These are phyloP conservation scores for Drosophila kurseongensis DNA, from an alignment of 1,140 invertebrate species.

Conservation along the genomic window DNA sequence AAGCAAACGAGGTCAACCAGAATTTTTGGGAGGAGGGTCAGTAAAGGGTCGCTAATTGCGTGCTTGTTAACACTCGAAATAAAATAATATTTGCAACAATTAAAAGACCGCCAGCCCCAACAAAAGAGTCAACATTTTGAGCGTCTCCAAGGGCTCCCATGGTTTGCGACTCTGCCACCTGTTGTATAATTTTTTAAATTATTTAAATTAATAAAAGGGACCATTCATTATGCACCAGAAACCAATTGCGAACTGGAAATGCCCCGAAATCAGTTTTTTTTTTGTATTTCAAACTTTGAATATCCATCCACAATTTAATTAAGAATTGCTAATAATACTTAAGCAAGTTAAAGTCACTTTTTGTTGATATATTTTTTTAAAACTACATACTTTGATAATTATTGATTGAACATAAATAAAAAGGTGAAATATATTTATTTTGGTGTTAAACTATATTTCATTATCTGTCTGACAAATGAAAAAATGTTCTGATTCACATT, in stretches of 20 bases:
- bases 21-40: background rate
- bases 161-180: slow-evolving; percentile 9
- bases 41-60: slow-evolving; percentile 55
- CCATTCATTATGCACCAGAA: slow-evolving; percentile 23
- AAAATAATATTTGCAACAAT: slow-evolving; percentile 80
- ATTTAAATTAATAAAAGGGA: slow-evolving; percentile 31
- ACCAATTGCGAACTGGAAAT: slow-evolving; percentile 47
- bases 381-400: no score
- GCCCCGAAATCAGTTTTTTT: background rate
- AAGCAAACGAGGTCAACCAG: slow-evolving; percentile 46
- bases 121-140: slow-evolving; percentile 40
- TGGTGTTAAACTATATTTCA: no score
- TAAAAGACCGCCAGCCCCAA: slow-evolving; percentile 52
- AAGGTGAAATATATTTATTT: background rate
- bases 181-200: slow-evolving; percentile 47
- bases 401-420: background rate
- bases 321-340: no score
- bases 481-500: no score
- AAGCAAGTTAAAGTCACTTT: no score
- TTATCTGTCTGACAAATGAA: no score
- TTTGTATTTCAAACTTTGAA: no score
- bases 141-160: slow-evolving; percentile 29
- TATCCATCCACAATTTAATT: no score
- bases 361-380: no score
- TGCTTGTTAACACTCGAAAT: slow-evolving; percentile 69